Conservation (phyloP, 2,113 vertebrate genomes). For the Sialia sialis region DNA sequence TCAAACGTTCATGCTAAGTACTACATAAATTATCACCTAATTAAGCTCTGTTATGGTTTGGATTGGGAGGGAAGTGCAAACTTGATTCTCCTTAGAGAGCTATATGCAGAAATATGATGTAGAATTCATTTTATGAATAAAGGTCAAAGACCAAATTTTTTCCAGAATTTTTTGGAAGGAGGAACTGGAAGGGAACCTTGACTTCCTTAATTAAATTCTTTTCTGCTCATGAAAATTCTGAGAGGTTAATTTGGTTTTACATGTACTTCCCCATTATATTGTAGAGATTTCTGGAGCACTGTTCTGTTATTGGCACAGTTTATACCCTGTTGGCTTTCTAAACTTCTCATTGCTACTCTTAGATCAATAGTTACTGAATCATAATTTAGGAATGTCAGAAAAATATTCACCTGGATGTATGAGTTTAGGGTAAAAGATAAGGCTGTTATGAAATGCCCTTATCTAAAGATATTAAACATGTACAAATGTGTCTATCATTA, state of each 20-base stretch:
- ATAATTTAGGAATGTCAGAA: background rate
- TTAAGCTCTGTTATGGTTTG: constrained; percentile 78
- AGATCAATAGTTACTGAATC: background rate
- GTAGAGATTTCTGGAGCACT: background rate
- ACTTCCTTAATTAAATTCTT: constrained; percentile 27
- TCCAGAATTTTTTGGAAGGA: constrained; percentile 28
- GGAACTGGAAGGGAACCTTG: constrained; percentile 11
- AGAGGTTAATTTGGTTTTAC: constrained; percentile 5
- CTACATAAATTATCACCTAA: constrained; percentile 84
- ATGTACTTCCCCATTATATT: background rate
- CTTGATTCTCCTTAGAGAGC: constrained; percentile 79
- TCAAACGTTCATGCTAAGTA: constrained; percentile 79
- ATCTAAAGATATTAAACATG: background rate
- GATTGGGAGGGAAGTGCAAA: constrained; percentile 70
- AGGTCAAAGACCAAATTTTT: constrained; percentile 68
- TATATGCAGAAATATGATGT: constrained; percentile 76
- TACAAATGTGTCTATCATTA: background rate
- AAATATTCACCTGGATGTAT: background rate
- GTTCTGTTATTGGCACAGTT: background rate
- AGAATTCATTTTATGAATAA: constrained; percentile 73
- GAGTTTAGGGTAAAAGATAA: background rate
- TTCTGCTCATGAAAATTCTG: constrained; percentile 13
- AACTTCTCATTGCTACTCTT: background rate
- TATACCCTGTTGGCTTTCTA: background rate
- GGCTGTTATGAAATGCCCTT: background rate